These are phyloP conservation scores for Elgaria multicarinata DNA, from an alignment of 2,113 vertebrate genomes.

Conservation along the genomic window DNA sequence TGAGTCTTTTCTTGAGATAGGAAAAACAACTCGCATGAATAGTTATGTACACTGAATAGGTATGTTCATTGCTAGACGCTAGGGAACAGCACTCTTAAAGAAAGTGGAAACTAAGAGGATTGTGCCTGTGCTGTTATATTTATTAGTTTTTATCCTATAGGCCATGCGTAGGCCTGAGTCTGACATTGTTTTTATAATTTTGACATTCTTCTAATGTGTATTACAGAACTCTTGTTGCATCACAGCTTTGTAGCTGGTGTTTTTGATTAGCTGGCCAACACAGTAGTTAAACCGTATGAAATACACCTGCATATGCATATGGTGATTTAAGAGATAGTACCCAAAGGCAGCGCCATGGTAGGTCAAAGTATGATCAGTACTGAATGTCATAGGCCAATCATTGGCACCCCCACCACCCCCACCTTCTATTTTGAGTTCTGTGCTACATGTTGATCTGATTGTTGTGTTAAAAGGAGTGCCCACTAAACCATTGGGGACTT, in stretches of 20 bases:
- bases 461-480: neutral
- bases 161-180: conserved; percentile 38
- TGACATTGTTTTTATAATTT: conserved; percentile 58
- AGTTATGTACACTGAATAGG: neutral
- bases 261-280: conserved; percentile 28
- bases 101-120: conserved; percentile 44
- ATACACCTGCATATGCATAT: accelerated
- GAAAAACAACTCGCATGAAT: neutral
- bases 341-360: neutral
- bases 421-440: neutral
- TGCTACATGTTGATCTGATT: neutral
- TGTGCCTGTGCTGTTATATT: conserved; percentile 31
- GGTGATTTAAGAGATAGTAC: neutral
- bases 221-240: conserved; percentile 31
- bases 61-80: neutral
- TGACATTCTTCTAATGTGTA: conserved; percentile 46
- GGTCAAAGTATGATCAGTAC: conserved; percentile 1
- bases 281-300: conserved; percentile 8
- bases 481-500: neutral
- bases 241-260: conserved; percentile 34
- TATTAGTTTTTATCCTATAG: conserved; percentile 31
- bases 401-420: neutral
- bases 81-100: conserved; percentile 9
- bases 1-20: neutral
- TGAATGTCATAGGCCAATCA: neutral